Conservation (phyloP, 1,140 invertebrate species). For the Achroia grisella region DNA sequence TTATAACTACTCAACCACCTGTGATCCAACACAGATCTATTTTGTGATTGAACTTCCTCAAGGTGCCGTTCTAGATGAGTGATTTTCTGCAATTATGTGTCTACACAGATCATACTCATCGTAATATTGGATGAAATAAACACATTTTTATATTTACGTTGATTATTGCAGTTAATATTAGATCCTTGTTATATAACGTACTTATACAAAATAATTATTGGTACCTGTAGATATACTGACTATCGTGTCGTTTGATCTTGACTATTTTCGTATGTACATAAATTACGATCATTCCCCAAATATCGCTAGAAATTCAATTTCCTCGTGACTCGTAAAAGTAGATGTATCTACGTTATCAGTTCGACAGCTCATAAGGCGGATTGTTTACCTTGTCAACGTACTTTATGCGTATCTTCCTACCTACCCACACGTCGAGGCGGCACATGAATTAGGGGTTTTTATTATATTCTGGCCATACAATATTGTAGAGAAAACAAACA, state of each 20-base stretch:
- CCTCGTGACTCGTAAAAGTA: constrained; percentile 17
- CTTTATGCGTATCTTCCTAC: background rate
- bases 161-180: too few species aligned
- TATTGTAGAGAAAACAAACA: background rate
- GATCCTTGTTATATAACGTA: too few species aligned
- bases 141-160: too few species aligned
- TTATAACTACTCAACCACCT: too few species aligned
- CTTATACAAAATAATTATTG: too few species aligned
- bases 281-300: constrained; percentile 6
- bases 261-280: background rate
- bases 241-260: background rate
- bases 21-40: too few species aligned
- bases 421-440: background rate
- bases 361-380: constrained; percentile 25
- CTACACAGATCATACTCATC: too few species aligned
- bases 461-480: constrained; percentile 1
- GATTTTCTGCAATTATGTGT: too few species aligned
- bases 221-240: background rate
- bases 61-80: too few species aligned
- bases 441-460: constrained; percentile 9
- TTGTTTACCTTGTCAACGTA: constrained; percentile 17
- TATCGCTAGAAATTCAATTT: constrained; percentile 29
- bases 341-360: constrained; percentile 19
- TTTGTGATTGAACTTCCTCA: too few species aligned
- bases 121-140: too few species aligned